Conservation (phyloP, 2,113 vertebrate species). For the Corythornis vintsioides region DNA sequence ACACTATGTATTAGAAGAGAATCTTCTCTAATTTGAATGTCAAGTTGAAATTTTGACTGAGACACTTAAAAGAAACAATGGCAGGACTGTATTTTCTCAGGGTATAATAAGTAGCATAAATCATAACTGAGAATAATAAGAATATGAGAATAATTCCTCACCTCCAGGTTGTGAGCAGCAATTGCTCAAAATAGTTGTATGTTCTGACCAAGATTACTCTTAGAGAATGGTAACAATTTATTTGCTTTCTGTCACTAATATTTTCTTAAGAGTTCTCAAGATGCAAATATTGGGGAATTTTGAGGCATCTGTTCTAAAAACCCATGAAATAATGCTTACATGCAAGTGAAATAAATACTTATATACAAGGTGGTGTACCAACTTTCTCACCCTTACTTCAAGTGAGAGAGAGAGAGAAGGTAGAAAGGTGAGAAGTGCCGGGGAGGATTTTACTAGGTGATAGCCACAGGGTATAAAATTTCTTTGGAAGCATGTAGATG, state of each 20-base stretch:
- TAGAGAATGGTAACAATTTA: not conserved
- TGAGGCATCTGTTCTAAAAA: not conserved
- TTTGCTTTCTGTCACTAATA: not conserved
- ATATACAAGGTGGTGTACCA: fast-evolving
- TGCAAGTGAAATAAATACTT: not conserved
- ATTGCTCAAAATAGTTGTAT: not conserved
- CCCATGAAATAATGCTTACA: not conserved
- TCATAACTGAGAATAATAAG: not conserved
- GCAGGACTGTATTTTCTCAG: not conserved
- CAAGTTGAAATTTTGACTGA: not conserved
- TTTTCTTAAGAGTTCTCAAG: not conserved
- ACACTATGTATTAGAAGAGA: not conserved
- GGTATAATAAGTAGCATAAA: not conserved
- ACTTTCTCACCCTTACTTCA: not conserved
- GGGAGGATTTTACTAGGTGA: not conserved
- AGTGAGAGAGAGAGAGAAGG: not conserved
- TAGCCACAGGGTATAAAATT: not conserved
- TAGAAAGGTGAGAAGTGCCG: not conserved
- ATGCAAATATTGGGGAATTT: not conserved
- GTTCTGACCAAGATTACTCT: not conserved
- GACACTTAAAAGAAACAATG: not conserved
- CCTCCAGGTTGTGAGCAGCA: not conserved
- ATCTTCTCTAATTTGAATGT: no score
- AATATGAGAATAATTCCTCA: not conserved
- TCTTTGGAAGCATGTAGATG: not conserved